phyloP scores from a whole-genome alignment of 30 jellyfish, hydroid and myxozoan species.

The Nemopilema nomurai region DNA sequence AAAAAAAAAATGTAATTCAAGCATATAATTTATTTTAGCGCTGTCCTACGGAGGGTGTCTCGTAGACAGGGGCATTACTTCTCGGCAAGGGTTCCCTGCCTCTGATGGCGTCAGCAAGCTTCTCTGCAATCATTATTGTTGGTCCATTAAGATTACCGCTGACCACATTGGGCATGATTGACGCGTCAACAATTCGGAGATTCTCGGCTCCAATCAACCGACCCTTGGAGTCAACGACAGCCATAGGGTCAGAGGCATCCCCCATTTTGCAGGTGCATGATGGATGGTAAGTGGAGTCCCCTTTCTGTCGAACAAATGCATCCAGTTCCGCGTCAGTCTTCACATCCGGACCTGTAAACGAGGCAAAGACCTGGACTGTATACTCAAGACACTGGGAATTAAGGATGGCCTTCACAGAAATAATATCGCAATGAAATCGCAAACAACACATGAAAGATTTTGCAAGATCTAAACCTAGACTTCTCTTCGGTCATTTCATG shows the following conservation, averaged over 20 bases:
- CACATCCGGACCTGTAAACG: slow-evolving; percentile 55
- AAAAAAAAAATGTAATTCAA: background rate
- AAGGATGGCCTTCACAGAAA: background rate
- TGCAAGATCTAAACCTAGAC: no score
- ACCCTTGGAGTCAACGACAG: slow-evolving; percentile 80
- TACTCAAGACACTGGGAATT: no score
- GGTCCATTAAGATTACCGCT: slow-evolving; percentile 94
- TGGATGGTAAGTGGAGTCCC: slow-evolving; percentile 94
- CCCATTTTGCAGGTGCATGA: slow-evolving; percentile 99
- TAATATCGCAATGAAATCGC: background rate
- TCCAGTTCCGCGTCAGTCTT: slow-evolving; percentile 89
- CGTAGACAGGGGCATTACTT: slow-evolving; percentile 72
- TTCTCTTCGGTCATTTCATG: no score
- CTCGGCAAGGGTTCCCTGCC: slow-evolving; percentile 73
- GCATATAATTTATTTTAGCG: slow-evolving; percentile 13
- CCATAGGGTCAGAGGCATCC: slow-evolving; percentile 68
- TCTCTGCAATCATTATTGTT: slow-evolving; percentile 89
- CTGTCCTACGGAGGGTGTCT: slow-evolving; percentile 74
- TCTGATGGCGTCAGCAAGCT: slow-evolving; percentile 79
- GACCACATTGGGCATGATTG: slow-evolving; percentile 90
- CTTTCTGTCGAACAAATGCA: slow-evolving; percentile 77
- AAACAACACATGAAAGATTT: no score
- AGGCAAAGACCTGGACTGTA: background rate
- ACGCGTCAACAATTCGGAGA: slow-evolving; percentile 92
- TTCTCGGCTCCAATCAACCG: slow-evolving; percentile 86